Evolutionary conservation across 2,797 vertebrate species (phyloP), one percentile per base, ranked within the genome.

Genomic region (Pagetopsis macropterus): DNA sequence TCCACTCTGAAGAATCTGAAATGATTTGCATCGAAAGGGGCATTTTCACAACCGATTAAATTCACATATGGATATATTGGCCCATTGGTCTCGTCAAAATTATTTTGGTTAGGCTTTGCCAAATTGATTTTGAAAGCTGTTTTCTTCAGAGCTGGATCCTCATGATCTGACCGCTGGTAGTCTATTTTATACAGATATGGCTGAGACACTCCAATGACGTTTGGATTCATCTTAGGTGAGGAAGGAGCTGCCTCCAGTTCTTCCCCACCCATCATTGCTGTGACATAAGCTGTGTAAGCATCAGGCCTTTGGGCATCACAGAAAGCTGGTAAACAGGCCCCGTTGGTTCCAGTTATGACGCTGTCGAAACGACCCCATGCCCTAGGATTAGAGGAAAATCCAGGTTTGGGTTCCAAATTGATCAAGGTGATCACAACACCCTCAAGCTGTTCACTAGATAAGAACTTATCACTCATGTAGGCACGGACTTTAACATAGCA

Each of bases 281-380:
- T 98, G 43, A 99, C 85, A 0, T 97, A 96, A 0, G 98, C 98
- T 0, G 96, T 94, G 91, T 99, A 99, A 41, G 98, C 97, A 0
- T 98, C 96, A 0, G 96, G 89, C 44, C 87, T 92, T 51, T 79
- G 92, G 0, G 84, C 84, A 0, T 99, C 97, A 3, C 98, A 99
- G 87, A 99, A 99, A 27, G 98, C 97, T 0, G 98, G 98, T 57
- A 99, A 91, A 84, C 98, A 99, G 54, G 97, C 98, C 0, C 98
- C 98, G 0, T 98, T 99, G 33, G 91, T 80, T 3, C 97, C 97
- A 0, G 98, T 98, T 85, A 99, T 94, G 3, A 95, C 96, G 17
- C 97, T 99, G 92, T 99, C 98, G 62, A 99, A 99, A 33, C 98
- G 96, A 0, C 98, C 98, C 98, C 98, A 99, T 0, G 98, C 97